Conservation (phyloP, 92 coral and sea anemone species). For the Parazoanthus darwini region DNA sequence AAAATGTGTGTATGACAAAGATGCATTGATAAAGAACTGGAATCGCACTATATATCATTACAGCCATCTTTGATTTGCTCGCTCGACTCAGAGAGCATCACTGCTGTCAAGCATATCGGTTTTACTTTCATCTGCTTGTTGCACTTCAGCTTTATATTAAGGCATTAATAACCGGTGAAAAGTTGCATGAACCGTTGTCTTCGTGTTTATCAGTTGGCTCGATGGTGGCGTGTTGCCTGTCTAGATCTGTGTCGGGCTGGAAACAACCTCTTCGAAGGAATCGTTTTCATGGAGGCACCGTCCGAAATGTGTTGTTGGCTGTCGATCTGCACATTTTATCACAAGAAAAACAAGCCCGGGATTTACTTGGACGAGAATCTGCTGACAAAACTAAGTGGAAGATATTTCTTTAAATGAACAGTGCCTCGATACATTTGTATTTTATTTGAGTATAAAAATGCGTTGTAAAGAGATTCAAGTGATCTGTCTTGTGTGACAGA, state of each 20-base stretch:
- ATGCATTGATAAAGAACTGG: constrained; percentile 13
- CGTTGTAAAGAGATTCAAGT: not conserved
- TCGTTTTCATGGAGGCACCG: not conserved
- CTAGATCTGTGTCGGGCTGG: not conserved
- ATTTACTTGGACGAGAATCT: constrained; percentile 15
- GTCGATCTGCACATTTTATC: constrained; percentile 12
- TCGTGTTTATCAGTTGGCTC: not conserved
- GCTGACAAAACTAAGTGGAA: not conserved
- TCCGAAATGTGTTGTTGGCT: not conserved
- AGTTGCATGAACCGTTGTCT: not conserved
- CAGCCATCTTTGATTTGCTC: constrained; percentile 15
- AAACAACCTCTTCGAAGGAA: not conserved
- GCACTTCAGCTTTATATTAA: not conserved
- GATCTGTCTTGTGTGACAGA: not conserved
- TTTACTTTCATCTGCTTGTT: not conserved
- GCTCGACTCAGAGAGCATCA: not conserved
- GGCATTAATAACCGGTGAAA: not conserved
- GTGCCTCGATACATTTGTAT: not conserved
- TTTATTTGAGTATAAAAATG: constrained; percentile 18
- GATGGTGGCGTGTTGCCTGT: not conserved
- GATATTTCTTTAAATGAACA: not conserved
- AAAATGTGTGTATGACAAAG: constrained; percentile 2
- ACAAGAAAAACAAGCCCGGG: not conserved
- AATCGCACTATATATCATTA: not conserved
- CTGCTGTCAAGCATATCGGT: not conserved